Evolutionary conservation across 2,797 vertebrate species (phyloP), one percentile per base, ranked within the genome.

Genomic region (Tachyglossus aculeatus): DNA sequence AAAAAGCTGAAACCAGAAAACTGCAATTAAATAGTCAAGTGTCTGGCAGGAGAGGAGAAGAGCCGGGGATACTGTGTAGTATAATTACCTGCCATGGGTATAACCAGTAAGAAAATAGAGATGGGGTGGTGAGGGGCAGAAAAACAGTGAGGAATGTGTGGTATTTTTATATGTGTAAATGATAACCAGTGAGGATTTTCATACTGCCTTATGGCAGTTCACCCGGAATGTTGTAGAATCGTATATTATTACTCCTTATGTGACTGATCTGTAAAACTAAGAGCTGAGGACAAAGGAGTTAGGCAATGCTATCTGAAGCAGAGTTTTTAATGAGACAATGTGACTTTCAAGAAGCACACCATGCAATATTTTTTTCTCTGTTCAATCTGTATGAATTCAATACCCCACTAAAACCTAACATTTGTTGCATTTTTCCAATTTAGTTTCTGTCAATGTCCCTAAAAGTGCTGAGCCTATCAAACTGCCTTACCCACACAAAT

Each of bases 371-470:
- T 71, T 80, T 88, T 82, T 65, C 84, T 80, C 37, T 37, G 71
- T 69, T 90, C 89, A 88, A 92, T 92, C 90, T 88, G 84, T 90
- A 89, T 88, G 77, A 86, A 90, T 89, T 92, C 88, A 6, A 90
- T 91, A 88, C 68, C 76, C 87, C 31, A 61, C 90, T 85, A 83
- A 86, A 93, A 82, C 81, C 87, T 68, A 74, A 82, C 88, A 86
- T 90, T 90, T 78, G 84, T 67, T 89, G 86, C 83, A 75, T 90
- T 92, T 86, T 93, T 91, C 83, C 91, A 89, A 90, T 89, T 90
- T 92, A 67, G 58, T 82, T 86, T 84, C 88, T 89, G 88, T 91
- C 87, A 70, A 85, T 88, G 89, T 66, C 80, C 83, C 84, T 87
- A 60, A 83, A 92, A 91, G 79, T 82, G 90, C 89, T 89, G 92